Evolutionary conservation across 2,888 invertebrate species (phyloP), one percentile per base, ranked within the genome.

Genomic region (Esperia sulphurella): DNA sequence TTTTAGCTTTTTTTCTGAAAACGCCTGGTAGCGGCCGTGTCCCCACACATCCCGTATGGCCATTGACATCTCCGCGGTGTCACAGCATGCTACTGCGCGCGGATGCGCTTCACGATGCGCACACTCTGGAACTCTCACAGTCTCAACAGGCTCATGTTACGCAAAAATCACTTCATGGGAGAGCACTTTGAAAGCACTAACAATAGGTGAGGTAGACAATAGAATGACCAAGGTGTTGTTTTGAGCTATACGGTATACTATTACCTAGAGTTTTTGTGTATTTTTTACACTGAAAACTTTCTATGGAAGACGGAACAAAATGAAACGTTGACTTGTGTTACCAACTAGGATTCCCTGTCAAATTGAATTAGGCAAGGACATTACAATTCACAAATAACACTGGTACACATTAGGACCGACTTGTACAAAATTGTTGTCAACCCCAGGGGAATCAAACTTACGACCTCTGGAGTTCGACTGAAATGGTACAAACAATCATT

Each of bases 201-300:
- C 49, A 50, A 59, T 61, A 45, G 41, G 46, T 14, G n/a, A 35
- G 52, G 50, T 53, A 61, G 39, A 64, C 71, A 64, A 69, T 63
- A 65, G 59, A 63, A 59, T 63, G 58, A 58, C 65, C 62, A 52
- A 59, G 54, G 61, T 55, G 59, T 71, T 69, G 61, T 65, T 56
- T 49, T 42, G 14, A 3, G 56, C 52, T 28, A 48, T 44, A 45
- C 49, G 51, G 54, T 54, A 57, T 31, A 21, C 21, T 21, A 21
- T 21, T 21, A 21, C 21, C 21, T 21, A 21, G 21, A 21, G 21
- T 5, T 21, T 21, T 21, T 21, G 21, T 21, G 21, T 21, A 21
- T 21, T 21, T 5, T 2, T 21, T 3, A 21, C 21, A 21, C 21
- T 21, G 21, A 3, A 5, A 21, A 21, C 5, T 21, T 21, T 21